Evolutionary conservation across 2,113 vertebrate genomes (phyloP).

Genomic region (Rhagologus leucostigma): DNA sequence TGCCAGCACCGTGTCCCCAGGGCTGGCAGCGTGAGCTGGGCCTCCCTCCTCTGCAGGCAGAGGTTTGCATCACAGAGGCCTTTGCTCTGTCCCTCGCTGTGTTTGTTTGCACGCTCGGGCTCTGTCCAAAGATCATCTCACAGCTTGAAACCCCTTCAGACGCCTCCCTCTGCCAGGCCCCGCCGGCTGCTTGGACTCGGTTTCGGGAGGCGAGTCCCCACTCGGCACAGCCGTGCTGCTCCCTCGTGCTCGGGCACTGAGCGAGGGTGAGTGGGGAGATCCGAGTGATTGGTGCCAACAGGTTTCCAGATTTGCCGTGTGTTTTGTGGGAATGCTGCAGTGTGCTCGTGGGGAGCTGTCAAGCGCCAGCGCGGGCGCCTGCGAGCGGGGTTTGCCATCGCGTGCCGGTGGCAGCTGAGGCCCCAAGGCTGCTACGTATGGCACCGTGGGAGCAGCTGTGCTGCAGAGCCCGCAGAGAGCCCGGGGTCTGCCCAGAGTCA

Average conservation of each 20-base stretch:
- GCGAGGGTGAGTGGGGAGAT: neutral
- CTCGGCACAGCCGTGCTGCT: neutral
- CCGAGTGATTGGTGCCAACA: neutral
- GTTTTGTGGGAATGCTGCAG: neutral
- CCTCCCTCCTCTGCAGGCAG: neutral
- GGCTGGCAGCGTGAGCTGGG: fast-evolving
- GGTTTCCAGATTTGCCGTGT: neutral
- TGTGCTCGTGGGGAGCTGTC: neutral
- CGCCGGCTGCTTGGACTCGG: fast-evolving
- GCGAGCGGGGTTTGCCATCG: neutral
- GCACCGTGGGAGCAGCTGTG: neutral
- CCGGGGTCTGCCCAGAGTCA: neutral
- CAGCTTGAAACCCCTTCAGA: neutral
- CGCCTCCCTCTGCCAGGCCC: neutral
- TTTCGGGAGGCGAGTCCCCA: fast-evolving
- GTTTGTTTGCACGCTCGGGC: neutral
- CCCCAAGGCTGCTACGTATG: neutral
- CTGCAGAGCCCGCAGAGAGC: neutral
- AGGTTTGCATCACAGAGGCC: neutral
- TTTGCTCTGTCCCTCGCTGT: neutral
- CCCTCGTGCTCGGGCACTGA: neutral
- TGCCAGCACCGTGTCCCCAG: fast-evolving
- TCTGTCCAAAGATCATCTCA: neutral
- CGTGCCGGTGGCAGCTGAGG: neutral
- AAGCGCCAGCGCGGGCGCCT: neutral